Conservation (phyloP, 2,113 vertebrate genomes). For the Gnathonemus echidnorhynchus region DNA sequence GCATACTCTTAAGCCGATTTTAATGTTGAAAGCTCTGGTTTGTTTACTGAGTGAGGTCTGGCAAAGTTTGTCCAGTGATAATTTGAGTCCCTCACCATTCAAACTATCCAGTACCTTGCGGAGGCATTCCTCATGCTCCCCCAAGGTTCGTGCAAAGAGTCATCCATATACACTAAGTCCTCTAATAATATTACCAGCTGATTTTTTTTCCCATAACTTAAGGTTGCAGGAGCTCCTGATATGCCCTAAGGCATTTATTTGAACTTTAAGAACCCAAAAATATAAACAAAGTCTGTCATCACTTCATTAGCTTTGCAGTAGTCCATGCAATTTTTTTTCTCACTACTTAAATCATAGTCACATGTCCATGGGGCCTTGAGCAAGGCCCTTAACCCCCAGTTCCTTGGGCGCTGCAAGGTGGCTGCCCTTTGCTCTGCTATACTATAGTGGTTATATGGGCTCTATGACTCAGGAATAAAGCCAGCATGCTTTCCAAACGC, state of each 20-base stretch:
- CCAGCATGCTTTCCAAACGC: not conserved
- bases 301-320: not conserved
- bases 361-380: not conserved
- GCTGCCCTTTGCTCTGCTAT: not conserved
- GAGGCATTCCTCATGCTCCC: not conserved
- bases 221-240: not conserved
- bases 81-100: not conserved
- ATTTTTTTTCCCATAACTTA: not conserved
- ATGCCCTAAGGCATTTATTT: not conserved
- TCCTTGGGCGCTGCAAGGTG: not conserved
- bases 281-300: not conserved
- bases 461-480: not conserved
- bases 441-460: not conserved
- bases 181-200: not conserved
- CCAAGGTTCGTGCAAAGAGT: not conserved
- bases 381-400: not conserved
- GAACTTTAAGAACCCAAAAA: not conserved
- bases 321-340: not conserved
- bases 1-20: not conserved
- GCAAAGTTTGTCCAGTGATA: not conserved
- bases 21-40: not conserved
- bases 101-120: not conserved
- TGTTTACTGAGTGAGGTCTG: not conserved
- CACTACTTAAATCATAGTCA: not conserved
- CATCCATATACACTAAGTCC: not conserved